Conservation (phyloP, 2,888 invertebrate species). For the Chydorus sphaericus region DNA sequence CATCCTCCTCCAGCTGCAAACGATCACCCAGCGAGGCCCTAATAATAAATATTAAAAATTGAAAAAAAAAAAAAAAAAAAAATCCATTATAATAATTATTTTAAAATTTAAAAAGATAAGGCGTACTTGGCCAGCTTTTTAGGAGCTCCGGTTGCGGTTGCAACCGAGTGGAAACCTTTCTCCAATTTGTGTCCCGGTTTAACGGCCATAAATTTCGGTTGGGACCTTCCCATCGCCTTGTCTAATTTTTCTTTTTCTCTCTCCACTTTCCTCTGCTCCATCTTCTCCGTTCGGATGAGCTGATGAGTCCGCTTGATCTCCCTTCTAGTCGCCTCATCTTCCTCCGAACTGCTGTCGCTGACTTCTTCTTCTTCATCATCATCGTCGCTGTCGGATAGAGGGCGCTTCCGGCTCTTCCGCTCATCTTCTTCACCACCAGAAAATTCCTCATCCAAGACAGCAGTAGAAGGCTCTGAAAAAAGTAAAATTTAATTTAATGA, state of each 20-base stretch:
- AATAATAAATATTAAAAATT: conserved; percentile 15
- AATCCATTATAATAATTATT: neutral
- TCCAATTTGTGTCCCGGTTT: conserved; percentile 45
- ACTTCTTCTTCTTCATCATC: conserved; percentile 35
- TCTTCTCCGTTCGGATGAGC: conserved; percentile 38
- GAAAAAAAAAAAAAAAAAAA: conserved; percentile 22
- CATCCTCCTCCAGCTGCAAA: conserved; percentile 40
- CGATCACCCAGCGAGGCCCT: conserved; percentile 60
- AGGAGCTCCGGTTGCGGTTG: conserved; percentile 3
- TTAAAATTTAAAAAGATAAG: conserved; percentile 7
- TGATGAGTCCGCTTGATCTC: conserved; percentile 64
- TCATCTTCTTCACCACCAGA: neutral
- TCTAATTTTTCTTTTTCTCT: conserved; percentile 20
- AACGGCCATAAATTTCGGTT: conserved; percentile 44
- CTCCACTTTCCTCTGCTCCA: conserved; percentile 19
- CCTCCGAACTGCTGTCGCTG: conserved; percentile 48
- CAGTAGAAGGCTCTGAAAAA: no score
- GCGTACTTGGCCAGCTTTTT: conserved; percentile 17
- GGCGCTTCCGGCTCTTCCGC: neutral
- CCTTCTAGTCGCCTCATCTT: conserved; percentile 61
- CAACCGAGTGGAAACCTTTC: conserved; percentile 28
- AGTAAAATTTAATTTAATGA: no score
- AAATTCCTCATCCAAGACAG: neutral
- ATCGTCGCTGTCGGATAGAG: conserved; percentile 25
- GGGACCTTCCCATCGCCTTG: no score